Conservation (phyloP, 2,113 vertebrate genomes). For the Chroicocephalus ridibundus region DNA sequence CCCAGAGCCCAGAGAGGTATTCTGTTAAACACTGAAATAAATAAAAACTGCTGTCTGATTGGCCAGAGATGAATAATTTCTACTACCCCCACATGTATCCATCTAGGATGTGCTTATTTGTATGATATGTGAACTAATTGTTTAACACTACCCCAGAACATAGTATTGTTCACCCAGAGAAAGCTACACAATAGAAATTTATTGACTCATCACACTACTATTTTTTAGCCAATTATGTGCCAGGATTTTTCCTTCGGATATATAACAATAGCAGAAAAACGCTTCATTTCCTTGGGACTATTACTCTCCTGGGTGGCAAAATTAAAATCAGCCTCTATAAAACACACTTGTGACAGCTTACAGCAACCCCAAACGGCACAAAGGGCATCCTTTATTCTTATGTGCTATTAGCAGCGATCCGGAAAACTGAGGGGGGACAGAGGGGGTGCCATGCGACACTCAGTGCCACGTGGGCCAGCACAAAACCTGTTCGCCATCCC, state of each 20-base stretch:
- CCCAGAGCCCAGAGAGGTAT: constrained; percentile 60
- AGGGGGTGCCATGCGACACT: accelerated
- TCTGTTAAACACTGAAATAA: constrained; percentile 50
- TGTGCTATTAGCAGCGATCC: accelerated
- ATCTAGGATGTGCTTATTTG: constrained; percentile 60
- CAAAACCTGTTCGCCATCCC: accelerated
- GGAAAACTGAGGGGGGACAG: background rate
- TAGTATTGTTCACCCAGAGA: constrained; percentile 50
- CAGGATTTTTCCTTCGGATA: constrained; percentile 51
- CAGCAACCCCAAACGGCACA: background rate
- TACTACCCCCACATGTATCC: constrained; percentile 54
- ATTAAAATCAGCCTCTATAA: constrained; percentile 58
- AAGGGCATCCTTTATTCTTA: background rate
- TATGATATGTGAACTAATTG: constrained; percentile 67
- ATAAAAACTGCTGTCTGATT: constrained; percentile 62
- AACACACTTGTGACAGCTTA: background rate
- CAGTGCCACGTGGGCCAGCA: accelerated
- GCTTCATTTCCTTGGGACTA: constrained; percentile 50
- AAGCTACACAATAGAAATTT: constrained; percentile 64
- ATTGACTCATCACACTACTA: constrained; percentile 66
- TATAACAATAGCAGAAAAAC: constrained; percentile 57
- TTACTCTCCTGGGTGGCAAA: constrained; percentile 54
- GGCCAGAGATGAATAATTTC: constrained; percentile 43
- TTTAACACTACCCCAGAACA: constrained; percentile 56
- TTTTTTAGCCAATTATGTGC: constrained; percentile 62